A percentile compares a stretch with the other conserved stretches of the same genome.
phyloP scores from a whole-genome alignment of 2,797 vertebrate species.

The Percopsis omiscomaycus region DNA sequence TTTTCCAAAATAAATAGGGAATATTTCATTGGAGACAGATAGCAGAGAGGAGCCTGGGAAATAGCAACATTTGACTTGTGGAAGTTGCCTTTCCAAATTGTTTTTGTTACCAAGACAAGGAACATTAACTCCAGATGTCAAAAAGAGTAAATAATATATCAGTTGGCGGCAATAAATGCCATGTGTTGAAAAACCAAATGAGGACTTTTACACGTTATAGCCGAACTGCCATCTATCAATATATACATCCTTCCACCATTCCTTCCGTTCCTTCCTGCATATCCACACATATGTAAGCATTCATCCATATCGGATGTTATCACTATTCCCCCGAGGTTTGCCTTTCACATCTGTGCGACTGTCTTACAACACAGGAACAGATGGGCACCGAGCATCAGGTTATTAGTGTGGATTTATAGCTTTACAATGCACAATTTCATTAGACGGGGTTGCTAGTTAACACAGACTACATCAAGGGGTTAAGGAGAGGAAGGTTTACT shows the following conservation, averaged over 20 bases:
- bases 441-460: slow-evolving; percentile 55
- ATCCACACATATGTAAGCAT: slow-evolving; percentile 47
- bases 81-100: slow-evolving; percentile 86
- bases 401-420: slow-evolving; percentile 67
- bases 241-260: slow-evolving; percentile 54
- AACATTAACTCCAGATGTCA: slow-evolving; percentile 86
- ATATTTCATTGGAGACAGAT: slow-evolving; percentile 83
- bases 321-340: slow-evolving; percentile 54
- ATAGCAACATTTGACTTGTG: slow-evolving; percentile 82
- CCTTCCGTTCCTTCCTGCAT: slow-evolving; percentile 42
- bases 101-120: slow-evolving; percentile 85
- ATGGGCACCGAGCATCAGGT: slow-evolving; percentile 54
- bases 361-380: slow-evolving; percentile 58
- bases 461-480: slow-evolving; percentile 38
- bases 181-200: slow-evolving; percentile 71
- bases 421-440: slow-evolving; percentile 51
- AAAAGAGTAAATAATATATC: slow-evolving; percentile 81
- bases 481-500: slow-evolving; percentile 36
- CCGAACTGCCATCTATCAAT: slow-evolving; percentile 60
- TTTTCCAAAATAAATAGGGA: slow-evolving; percentile 84
- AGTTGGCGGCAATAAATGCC: slow-evolving; percentile 73
- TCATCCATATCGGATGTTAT: slow-evolving; percentile 65
- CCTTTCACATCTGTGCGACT: slow-evolving; percentile 52
- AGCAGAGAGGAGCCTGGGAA: slow-evolving; percentile 81
- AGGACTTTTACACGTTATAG: slow-evolving; percentile 60